Evolutionary conservation across 2,888 invertebrate genomes (phyloP).

Genomic region (Caenorhabditis drosophilae): DNA sequence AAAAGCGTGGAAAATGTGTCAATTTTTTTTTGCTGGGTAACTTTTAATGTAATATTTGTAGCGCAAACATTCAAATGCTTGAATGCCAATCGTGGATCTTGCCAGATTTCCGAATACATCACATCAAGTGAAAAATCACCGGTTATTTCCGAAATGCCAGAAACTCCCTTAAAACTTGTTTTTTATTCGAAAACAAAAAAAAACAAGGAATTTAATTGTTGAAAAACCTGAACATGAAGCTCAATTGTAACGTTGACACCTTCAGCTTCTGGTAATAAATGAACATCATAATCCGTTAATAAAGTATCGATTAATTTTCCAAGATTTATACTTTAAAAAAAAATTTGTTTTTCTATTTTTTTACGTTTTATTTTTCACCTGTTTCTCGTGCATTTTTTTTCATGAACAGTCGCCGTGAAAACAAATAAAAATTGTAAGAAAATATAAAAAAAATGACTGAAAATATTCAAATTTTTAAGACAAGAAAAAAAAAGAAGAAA

Average conservation of each 20-base stretch:
- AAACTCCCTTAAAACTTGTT: conserved; percentile 58
- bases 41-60: conserved; percentile 68
- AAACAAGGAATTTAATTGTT: conserved; percentile 2
- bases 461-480: no score
- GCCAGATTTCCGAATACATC: conserved; percentile 69
- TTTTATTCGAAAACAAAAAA: neutral
- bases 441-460: conserved; percentile 2
- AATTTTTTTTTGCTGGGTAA: neutral
- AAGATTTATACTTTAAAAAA: conserved; percentile 54
- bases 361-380: conserved; percentile 12
- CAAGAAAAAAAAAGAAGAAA: no score
- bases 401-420: conserved; percentile 5
- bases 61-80: conserved; percentile 68
- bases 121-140: conserved; percentile 68
- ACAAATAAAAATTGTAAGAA: conserved; percentile 9
- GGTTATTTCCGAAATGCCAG: conserved; percentile 68
- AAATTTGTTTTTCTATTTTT: neutral
- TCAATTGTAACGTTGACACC: conserved; percentile 69
- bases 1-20: no score
- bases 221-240: conserved; percentile 66
- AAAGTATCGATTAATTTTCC: conserved; percentile 62
- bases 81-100: conserved; percentile 66
- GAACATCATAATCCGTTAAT: conserved; percentile 66
- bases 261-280: conserved; percentile 66
- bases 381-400: conserved; percentile 38